A percentile compares a stretch with the other conserved stretches of the same genome.
Evolutionary conservation across 2,113 vertebrate genomes (phyloP).

Genomic region (Ceratotherium simum): DNA sequence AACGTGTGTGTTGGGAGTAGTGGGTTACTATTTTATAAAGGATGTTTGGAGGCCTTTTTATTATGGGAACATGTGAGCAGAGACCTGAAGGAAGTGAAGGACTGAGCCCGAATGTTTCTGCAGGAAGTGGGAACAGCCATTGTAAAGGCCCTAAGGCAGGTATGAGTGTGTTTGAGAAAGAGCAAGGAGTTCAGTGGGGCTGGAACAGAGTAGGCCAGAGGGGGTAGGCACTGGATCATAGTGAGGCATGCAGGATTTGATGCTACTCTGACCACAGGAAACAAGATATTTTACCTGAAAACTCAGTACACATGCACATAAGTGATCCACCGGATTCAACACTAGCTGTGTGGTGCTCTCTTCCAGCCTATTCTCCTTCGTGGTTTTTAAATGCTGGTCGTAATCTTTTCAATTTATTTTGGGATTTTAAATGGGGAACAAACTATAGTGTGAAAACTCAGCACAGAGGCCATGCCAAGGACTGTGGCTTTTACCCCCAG

Average conservation of each 20-base stretch:
- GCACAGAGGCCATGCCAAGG: background rate
- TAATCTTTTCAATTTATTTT: background rate
- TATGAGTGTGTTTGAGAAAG: background rate
- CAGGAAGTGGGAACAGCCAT: too few species aligned
- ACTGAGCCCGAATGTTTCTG: background rate
- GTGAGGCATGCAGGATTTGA: background rate
- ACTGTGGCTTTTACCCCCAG: background rate
- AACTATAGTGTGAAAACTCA: background rate
- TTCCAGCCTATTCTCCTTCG: too few species aligned
- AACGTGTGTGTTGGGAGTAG: background rate
- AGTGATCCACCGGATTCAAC: background rate
- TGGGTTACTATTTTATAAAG: background rate
- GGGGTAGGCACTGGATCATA: background rate
- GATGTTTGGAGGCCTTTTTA: background rate
- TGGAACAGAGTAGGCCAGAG: background rate
- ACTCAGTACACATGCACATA: background rate
- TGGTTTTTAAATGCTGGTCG: background rate
- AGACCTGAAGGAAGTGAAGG: background rate
- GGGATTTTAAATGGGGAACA: background rate
- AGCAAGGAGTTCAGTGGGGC: background rate
- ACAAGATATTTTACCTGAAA: background rate
- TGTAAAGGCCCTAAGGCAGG: background rate
- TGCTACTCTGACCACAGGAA: background rate
- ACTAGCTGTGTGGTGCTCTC: accelerated
- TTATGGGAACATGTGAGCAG: background rate